Evolutionary conservation across 2,888 invertebrate species (phyloP), one percentile per base, ranked within the genome.

Genomic region (Limenitis camilla): DNA sequence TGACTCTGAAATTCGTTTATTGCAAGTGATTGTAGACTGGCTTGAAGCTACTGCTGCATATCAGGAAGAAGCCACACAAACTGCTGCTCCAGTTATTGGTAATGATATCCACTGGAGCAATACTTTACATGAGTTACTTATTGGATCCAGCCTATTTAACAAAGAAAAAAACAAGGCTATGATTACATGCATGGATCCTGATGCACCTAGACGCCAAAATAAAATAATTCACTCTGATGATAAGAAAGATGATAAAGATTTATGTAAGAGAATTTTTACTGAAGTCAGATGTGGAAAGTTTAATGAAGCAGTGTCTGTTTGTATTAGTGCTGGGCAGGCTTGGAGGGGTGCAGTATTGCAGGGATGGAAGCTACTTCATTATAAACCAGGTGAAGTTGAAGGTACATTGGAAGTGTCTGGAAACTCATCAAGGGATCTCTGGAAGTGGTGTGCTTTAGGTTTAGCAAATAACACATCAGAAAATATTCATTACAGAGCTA

Each of bases 1-100:
- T 49, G 90, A 91, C 65, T 76, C 89, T 0, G 90, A 89, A 53
- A 65, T 91, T 31, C 79, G 94, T 32, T 91, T 94, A 69, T 91
- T 93, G 67, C 95, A 98, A 76, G 74, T 97, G 43, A 91, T 98
- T 38, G 93, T 97, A 28, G 97, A 97, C 76, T 98, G 98, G 98
- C 76, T 98, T 48, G 98, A 98, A 78, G 90, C 92, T 36, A 94
- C 93, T 72, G 93, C 95, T 11, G 92, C 94, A 68, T 96, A 94
- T 71, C 93, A 94, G 31, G 96, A 96, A 74, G 81, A 79, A 61
- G 75, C 81, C 0, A 84, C 84, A 6, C 78, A 81, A 51, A 82
- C 84, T 2, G 70, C 81, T 0, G 84, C 81, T 39, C 85, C 86
- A 39, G 72, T 86, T 0, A 80, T 83, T 38, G 74, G 75, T n/a